Conservation (phyloP, 1,140 invertebrate genomes). For the Dinoponera quadriceps region DNA sequence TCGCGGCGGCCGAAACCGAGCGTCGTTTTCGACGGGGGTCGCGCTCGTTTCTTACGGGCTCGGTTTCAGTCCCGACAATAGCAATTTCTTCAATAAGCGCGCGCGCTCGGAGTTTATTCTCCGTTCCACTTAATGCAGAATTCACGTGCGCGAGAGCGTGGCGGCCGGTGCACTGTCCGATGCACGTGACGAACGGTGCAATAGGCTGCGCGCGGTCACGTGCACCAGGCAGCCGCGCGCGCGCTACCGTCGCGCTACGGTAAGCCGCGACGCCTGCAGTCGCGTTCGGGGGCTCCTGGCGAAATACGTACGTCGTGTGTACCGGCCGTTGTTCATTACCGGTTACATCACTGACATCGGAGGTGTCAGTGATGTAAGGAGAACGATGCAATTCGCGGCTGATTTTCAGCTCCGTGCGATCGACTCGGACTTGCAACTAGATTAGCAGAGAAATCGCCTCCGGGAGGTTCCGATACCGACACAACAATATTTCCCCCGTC, state of each 20-base stretch:
- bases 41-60: not conserved
- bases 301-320: conserved; percentile 40
- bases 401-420: too few relatives aligned
- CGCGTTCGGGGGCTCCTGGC: not conserved
- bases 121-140: conserved; percentile 73
- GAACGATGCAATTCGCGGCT: too few relatives aligned
- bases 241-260: conserved; percentile 41
- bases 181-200: conserved; percentile 80
- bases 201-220: conserved; percentile 54
- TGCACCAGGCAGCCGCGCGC: conserved; percentile 57
- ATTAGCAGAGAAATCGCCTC: too few relatives aligned
- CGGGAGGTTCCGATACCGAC: too few relatives aligned
- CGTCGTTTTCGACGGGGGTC: not conserved
- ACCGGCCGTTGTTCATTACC: not conserved
- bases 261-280: conserved; percentile 43
- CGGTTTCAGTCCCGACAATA: not conserved
- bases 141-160: conserved; percentile 81
- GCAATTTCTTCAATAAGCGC: conserved; percentile 52
- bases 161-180: conserved; percentile 75
- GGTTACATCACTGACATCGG: not conserved
- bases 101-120: conserved; percentile 33
- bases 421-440: too few relatives aligned
- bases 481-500: too few relatives aligned
- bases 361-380: not conserved
- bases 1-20: not conserved